Conservation (phyloP, 1,140 invertebrate species). For the Luehdorfia chinensis region DNA sequence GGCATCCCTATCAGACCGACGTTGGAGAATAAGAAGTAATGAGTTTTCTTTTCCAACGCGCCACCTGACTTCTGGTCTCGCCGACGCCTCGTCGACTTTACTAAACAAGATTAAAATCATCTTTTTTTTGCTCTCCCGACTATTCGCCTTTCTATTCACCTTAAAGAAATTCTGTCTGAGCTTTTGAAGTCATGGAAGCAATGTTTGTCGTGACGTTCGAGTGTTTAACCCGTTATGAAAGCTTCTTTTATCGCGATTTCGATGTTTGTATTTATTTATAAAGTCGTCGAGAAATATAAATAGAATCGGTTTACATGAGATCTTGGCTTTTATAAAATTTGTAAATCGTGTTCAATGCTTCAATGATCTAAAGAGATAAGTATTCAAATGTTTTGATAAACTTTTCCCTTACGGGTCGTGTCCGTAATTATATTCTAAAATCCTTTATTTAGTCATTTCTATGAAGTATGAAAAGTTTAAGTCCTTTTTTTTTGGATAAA, state of each 20-base stretch:
- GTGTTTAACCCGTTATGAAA: constrained; percentile 42
- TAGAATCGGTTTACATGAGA: constrained; percentile 28
- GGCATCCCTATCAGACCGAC: constrained; percentile 34
- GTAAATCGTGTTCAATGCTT: too few species aligned
- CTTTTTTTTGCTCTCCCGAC: constrained; percentile 40
- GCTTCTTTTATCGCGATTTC: constrained; percentile 39
- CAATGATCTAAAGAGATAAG: constrained; percentile 1
- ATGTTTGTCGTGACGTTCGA: constrained; percentile 42
- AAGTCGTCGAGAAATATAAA: constrained; percentile 31
- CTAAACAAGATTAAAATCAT: constrained; percentile 68
- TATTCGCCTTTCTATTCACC: constrained; percentile 36
- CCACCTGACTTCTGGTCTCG: constrained; percentile 61
- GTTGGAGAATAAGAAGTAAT: constrained; percentile 67
- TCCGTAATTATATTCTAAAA: too few species aligned
- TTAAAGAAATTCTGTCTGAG: constrained; percentile 30
- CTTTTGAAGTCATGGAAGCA: constrained; percentile 35
- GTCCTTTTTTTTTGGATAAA: too few species aligned
- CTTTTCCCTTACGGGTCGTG: too few species aligned
- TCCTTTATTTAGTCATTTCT: too few species aligned
- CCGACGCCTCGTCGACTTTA: constrained; percentile 49
- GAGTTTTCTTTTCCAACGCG: constrained; percentile 67
- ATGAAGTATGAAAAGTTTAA: too few species aligned
- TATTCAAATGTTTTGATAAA: constrained; percentile 6
- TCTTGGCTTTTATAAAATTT: constrained; percentile 18
- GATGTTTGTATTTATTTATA: constrained; percentile 35